Evolutionary conservation across 1,140 invertebrate species (phyloP), one percentile per base, ranked within the genome.

Genomic region (Saccostrea cuccullata): DNA sequence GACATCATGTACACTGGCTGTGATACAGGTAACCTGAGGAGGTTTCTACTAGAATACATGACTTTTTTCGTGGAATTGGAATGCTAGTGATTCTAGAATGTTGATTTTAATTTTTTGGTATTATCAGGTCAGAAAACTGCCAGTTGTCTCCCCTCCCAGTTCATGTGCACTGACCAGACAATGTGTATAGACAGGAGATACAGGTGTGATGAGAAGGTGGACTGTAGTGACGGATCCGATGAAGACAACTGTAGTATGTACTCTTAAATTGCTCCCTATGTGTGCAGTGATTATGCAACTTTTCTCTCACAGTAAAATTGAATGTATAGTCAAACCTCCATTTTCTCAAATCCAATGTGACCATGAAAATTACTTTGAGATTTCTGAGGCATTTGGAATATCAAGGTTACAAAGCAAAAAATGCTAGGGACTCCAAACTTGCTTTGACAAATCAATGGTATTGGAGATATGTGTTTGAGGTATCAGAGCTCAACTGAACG

Each of bases 1-100:
- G 93, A 94, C 84, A 91, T 94, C 30, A 47, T 55, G 9, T 90
- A 93, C 56, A 85, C 87, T 36, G 91, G 91, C 56, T 92, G 92
- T 89, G 73, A 87, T 58, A 87, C 91, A 87, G 87, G 90, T 92
- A 90, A 89, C 87, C 86, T 82, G 83, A 47, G n/a, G 13, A 60
- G 26, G 64, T 85, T 23, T 26, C 55, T 60, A 30, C 23, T 55
- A 13, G 26, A 47, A 36, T 15, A 55, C 20, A 84, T 84, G 0
- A 55, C 17, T 84, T 26, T 47, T 17, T 64, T 0, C 0, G 20
- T n/a, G 55, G 30, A 55, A 55, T 84, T 84, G 40, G 11, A 84
- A 55, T 12, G 15, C 3, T 55, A 9, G 47, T 47, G 9, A 47
- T 47, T 47, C 47, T 47, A 8, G 47, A 9, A 64, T 64, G 60